Percentiles rank a stretch among this genome's conserved stretches.
Conservation (phyloP, 2,113 vertebrate species). For the Tapirus terrestris region DNA sequence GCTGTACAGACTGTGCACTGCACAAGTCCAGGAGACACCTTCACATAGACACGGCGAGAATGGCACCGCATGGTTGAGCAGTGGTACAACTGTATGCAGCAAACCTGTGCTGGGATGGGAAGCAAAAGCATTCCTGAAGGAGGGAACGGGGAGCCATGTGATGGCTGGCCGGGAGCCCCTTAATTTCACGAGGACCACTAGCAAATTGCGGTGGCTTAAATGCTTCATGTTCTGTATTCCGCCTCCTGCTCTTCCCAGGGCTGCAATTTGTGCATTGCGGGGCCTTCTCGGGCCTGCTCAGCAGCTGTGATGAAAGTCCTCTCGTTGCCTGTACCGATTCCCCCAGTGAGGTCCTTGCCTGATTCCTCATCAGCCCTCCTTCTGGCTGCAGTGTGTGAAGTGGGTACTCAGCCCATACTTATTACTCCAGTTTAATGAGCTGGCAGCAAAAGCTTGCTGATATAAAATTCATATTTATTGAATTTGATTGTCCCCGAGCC, state of each 20-base stretch:
- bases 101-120: background rate
- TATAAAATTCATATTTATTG: slow-evolving; percentile 73
- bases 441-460: slow-evolving; percentile 53
- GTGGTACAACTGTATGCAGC: accelerated
- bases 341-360: background rate
- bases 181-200: background rate
- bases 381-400: slow-evolving; percentile 28
- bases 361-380: background rate
- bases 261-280: accelerated
- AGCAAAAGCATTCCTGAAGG: background rate
- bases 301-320: background rate
- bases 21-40: background rate
- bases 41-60: background rate
- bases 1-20: background rate
- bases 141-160: background rate
- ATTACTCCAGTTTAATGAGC: slow-evolving; percentile 60
- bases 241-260: background rate
- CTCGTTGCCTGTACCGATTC: background rate
- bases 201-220: background rate
- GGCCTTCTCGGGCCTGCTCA: accelerated
- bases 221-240: background rate
- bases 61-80: accelerated
- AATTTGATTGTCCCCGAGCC: slow-evolving; percentile 42
- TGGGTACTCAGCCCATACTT: slow-evolving; percentile 45
- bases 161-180: background rate